These are phyloP conservation scores for Isotomurus palustris DNA, from an alignment of 2,888 invertebrate genomes.

Conservation along the genomic window DNA sequence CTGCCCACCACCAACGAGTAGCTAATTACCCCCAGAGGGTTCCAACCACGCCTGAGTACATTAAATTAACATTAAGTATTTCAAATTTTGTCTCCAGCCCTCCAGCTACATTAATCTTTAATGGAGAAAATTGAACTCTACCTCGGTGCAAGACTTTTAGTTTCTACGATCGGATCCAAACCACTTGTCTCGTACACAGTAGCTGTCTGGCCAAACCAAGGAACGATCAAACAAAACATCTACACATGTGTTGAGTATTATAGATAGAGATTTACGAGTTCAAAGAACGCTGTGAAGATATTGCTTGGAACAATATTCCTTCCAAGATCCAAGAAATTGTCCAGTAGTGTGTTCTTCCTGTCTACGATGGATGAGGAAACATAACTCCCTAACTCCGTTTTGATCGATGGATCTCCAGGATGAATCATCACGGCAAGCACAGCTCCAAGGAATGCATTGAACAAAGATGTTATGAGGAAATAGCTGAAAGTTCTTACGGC, in stretches of 20 bases:
- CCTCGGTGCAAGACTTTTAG: slow-evolving; percentile 3
- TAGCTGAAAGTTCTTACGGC: slow-evolving; percentile 73
- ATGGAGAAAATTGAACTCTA: too few species aligned
- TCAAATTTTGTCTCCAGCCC: too few species aligned
- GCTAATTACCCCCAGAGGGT: slow-evolving; percentile 80
- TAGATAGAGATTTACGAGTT: slow-evolving; percentile 39
- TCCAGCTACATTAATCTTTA: too few species aligned
- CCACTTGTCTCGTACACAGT: slow-evolving; percentile 2
- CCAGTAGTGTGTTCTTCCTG: slow-evolving; percentile 56
- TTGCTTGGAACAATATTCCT: slow-evolving; percentile 56
- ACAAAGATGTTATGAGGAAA: slow-evolving; percentile 72
- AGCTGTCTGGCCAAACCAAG: background rate
- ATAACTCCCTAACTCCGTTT: slow-evolving; percentile 5
- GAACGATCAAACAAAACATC: background rate
- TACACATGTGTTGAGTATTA: too few species aligned
- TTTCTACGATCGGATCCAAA: background rate
- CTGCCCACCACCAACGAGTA: slow-evolving; percentile 87
- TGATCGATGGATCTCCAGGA: slow-evolving; percentile 61
- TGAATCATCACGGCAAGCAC: slow-evolving; percentile 67
- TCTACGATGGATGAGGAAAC: slow-evolving; percentile 5
- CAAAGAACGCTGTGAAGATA: slow-evolving; percentile 40
- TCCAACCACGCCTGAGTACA: slow-evolving; percentile 58
- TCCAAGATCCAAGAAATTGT: slow-evolving; percentile 83
- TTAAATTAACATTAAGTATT: background rate
- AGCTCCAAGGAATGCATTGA: slow-evolving; percentile 74